These are phyloP conservation scores for Branchellion lobata DNA, from an alignment of 2,888 invertebrate genomes.

Conservation along the genomic window DNA sequence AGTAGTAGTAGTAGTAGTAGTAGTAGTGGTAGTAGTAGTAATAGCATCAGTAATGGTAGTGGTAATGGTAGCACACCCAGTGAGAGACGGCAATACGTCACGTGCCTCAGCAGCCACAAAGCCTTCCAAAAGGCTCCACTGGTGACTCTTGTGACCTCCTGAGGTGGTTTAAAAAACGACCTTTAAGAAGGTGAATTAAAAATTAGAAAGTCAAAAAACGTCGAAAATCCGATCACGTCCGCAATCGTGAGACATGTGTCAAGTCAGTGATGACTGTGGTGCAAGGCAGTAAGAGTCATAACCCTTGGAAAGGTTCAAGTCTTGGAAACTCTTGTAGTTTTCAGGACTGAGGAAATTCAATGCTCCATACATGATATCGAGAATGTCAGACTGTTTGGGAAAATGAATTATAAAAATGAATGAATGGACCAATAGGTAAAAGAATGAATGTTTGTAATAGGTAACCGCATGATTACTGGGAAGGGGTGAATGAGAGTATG, in stretches of 20 bases:
- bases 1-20: background rate
- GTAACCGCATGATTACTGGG: no score
- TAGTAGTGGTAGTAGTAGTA: constrained; percentile 5
- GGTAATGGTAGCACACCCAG: no score
- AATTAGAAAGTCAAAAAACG: background rate
- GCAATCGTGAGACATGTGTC: no score
- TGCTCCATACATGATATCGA: background rate
- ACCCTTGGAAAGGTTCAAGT: background rate
- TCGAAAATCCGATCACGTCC: no score
- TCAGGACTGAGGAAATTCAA: background rate
- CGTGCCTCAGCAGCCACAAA: background rate
- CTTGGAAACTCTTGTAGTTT: background rate
- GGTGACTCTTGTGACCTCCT: background rate
- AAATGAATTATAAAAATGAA: background rate
- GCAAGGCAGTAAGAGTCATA: no score
- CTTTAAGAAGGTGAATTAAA: background rate
- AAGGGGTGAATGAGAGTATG: no score
- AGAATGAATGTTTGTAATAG: no score
- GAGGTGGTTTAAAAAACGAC: background rate
- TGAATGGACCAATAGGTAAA: background rate
- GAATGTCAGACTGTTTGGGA: background rate
- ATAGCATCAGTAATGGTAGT: background rate
- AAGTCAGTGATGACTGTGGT: no score
- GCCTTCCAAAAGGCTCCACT: background rate
- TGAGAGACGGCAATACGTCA: background rate